Percentiles rank a stretch among this genome's conserved stretches.
phyloP scores from a whole-genome alignment of 2,113 vertebrate species.

The Daphoenositta chrysoptera region DNA sequence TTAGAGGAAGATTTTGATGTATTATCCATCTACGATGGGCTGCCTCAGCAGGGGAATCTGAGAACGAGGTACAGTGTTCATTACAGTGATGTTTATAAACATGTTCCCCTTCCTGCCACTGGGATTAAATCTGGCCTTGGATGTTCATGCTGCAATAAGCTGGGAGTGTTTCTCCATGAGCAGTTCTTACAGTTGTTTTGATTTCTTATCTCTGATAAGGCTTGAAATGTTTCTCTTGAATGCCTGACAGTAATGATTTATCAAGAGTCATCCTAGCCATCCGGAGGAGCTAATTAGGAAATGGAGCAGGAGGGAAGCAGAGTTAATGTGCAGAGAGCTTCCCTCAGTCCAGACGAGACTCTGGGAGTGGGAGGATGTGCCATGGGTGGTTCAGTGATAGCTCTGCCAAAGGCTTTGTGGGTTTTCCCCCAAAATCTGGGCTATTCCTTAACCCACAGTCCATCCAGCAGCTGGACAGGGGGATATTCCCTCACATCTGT shows the following conservation, averaged over 20 bases:
- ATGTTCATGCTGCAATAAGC: neutral
- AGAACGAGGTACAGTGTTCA: slow-evolving; percentile 80
- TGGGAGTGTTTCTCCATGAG: neutral
- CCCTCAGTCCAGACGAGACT: neutral
- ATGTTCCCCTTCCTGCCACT: neutral
- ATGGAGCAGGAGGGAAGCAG: neutral
- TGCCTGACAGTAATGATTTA: neutral
- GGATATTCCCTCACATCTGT: neutral
- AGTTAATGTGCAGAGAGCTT: neutral
- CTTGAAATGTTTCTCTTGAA: neutral
- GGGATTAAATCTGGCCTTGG: neutral
- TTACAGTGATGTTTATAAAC: neutral
- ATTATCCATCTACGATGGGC: slow-evolving; percentile 92
- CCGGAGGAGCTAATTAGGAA: slow-evolving; percentile 27
- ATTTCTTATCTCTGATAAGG: slow-evolving; percentile 9
- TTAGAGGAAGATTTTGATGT: slow-evolving; percentile 98
- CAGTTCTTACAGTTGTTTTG: neutral
- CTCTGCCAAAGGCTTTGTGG: neutral
- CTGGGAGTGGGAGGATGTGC: neutral
- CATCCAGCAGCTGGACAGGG: neutral
- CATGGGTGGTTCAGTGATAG: neutral
- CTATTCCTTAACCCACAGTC: neutral
- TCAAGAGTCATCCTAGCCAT: neutral
- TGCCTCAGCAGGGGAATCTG: slow-evolving; percentile 87
- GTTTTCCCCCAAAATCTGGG: neutral